A percentile compares a stretch with the other conserved stretches of the same genome.
Conservation (phyloP, 2,797 vertebrate species). For the Onychomys torridus region DNA sequence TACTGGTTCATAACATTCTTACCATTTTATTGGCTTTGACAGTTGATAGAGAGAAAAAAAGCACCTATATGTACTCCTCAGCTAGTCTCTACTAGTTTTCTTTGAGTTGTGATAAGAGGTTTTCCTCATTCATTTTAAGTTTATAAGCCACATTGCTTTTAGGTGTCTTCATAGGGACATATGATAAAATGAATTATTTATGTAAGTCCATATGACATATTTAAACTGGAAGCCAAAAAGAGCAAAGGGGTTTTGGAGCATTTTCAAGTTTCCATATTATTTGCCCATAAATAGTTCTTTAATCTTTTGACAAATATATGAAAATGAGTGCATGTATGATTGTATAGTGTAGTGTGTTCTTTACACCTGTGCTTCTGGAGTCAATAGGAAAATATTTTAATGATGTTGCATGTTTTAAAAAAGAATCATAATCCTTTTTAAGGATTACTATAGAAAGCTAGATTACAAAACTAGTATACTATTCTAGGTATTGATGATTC, state of each 20-base stretch:
- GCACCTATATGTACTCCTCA: not conserved
- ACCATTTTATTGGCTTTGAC: constrained; percentile 58
- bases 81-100: constrained; percentile 39
- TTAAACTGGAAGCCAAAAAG: constrained; percentile 49
- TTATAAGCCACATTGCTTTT: constrained; percentile 60
- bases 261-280: constrained; percentile 60
- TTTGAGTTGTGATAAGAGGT: constrained; percentile 28
- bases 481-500: constrained; percentile 84
- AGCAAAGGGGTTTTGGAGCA: constrained; percentile 1
- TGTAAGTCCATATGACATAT: constrained; percentile 15
- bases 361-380: constrained; percentile 39
- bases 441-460: constrained; percentile 68
- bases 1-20: constrained; percentile 45
- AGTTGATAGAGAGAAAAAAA: constrained; percentile 46
- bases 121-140: constrained; percentile 47
- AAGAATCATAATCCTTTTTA: constrained; percentile 55
- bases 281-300: constrained; percentile 47
- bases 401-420: constrained; percentile 50
- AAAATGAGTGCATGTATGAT: not conserved
- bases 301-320: constrained; percentile 44
- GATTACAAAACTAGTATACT: constrained; percentile 77
- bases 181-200: constrained; percentile 52
- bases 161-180: constrained; percentile 82
- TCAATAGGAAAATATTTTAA: constrained; percentile 16
- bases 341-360: not conserved